phyloP scores from a whole-genome alignment of 1,140 invertebrate species.

The Theocolax elegans region DNA sequence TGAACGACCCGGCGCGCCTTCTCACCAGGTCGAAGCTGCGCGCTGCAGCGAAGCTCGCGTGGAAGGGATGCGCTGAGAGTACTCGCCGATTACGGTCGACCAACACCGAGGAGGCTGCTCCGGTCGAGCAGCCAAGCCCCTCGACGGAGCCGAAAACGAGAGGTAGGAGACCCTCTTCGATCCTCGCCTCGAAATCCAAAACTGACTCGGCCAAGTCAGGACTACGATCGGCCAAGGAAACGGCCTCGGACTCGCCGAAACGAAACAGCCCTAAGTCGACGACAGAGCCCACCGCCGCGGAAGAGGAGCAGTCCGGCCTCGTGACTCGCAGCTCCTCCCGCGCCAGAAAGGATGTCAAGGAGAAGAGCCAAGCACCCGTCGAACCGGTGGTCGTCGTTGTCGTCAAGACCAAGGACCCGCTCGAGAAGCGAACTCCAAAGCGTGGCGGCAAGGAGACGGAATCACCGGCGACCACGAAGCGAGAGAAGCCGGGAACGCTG shows the following conservation, averaged over 20 bases:
- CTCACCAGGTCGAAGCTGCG: conserved; percentile 25
- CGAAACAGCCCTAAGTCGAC: not conserved
- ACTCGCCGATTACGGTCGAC: not conserved
- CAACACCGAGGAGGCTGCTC: not conserved
- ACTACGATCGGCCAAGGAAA: not conserved
- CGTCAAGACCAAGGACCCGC: not conserved
- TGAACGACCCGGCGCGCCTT: conserved; percentile 24
- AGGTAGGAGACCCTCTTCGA: not conserved
- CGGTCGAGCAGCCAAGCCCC: not conserved
- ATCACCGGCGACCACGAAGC: not conserved
- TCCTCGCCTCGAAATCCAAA: not conserved
- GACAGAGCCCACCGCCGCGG: not conserved
- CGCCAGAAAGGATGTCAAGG: not conserved
- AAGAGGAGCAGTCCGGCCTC: not conserved
- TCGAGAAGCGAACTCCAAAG: conserved; percentile 18
- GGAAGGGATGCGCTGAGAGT: conserved; percentile 32
- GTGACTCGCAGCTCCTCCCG: conserved; percentile 8
- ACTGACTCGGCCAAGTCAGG: not conserved
- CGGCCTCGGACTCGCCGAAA: not conserved
- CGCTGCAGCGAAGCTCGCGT: conserved; percentile 7
- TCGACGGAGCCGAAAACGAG: conserved; percentile 14
- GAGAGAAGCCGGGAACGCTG: conserved; percentile 4
- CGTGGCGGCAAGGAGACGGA: not conserved
- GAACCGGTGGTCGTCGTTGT: not conserved
- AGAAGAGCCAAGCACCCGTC: not conserved